Evolutionary conservation across 2,797 vertebrate genomes (phyloP), one percentile per base, ranked within the genome.

Genomic region (Epinephelus awoara): DNA sequence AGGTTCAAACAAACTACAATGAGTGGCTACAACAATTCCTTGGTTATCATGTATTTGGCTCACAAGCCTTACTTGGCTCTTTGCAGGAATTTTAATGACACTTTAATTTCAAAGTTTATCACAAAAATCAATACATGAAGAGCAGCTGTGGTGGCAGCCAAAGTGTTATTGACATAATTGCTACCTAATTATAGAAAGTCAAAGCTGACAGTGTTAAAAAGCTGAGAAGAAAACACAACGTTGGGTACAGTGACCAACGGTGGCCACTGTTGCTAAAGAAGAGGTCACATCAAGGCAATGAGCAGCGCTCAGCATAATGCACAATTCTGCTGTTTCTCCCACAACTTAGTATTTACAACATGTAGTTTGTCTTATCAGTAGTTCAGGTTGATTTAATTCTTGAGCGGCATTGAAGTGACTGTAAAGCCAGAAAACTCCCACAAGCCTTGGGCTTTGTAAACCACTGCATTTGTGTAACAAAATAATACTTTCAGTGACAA

Each of bases 401-500:
- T 57, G 8, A 58, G 27, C 13, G 4, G 0, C 8, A 47, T 0
- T 65, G 23, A 50, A 65, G 44, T 57, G 56, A 81, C 21, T 77
- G 29, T 25, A 62, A 49, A 70, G 23, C 21, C 10, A 6, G 21
- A 21, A 67, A 70, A 76, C 44, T 65, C 8, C 40, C 54, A 40
- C 34, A 46, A 14, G n/a, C 46, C 44, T 25, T 74, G 44, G 58
- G 69, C 50, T 82, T 74, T 68, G 52, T 76, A 42, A 57, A 72
- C 38, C 27, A 29, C 14, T 72, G 21, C 38, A 72, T 75, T 75
- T 72, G 11, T 82, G 5, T 52, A 19, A 52, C 54, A 74, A 66
- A 76, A 72, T 44, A 71, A 71, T 34, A 59, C 49, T 68, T 75
- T 72, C 11, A 42, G 25, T 62, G 71, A 85, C 82, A 88, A 71